These are phyloP conservation scores for Dynastes maya DNA, from an alignment of 2,888 invertebrate species.

Conservation along the genomic window DNA sequence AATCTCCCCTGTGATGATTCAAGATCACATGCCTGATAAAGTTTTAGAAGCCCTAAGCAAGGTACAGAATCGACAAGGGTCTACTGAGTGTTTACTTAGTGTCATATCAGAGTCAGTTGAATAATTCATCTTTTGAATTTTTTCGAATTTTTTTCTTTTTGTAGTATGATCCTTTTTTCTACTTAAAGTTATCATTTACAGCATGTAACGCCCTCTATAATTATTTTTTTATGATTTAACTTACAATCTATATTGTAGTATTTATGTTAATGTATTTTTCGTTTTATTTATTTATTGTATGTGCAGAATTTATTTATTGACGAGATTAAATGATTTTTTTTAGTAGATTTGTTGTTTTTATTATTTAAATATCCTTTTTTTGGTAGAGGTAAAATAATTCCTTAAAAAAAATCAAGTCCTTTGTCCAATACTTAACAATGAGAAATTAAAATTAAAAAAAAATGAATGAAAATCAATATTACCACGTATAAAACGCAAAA, in stretches of 20 bases:
- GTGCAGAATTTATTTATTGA: constrained; percentile 5
- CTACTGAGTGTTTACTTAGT: constrained; percentile 51
- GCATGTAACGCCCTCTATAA: background rate
- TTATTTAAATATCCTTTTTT: constrained; percentile 26
- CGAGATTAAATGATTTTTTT: constrained; percentile 20
- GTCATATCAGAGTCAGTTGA: constrained; percentile 26
- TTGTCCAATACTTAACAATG: constrained; percentile 35
- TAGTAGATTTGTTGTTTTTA: constrained; percentile 34
- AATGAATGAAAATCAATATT: background rate
- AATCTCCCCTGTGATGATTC: constrained; percentile 91
- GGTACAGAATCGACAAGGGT: constrained; percentile 72
- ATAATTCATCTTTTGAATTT: background rate
- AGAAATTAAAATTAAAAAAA: background rate
- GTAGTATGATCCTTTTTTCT: background rate
- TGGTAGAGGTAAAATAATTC: background rate
- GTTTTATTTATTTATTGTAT: constrained; percentile 23
- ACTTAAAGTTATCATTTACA: background rate
- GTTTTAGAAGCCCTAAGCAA: constrained; percentile 88
- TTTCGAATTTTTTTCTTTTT: background rate
- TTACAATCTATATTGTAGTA: constrained; percentile 13
- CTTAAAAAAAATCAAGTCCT: background rate
- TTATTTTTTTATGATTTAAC: constrained; percentile 2
- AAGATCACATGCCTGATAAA: constrained; percentile 93
- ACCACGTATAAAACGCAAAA: background rate
- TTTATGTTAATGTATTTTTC: constrained; percentile 12